Percentiles rank a stretch among this genome's conserved stretches.
Conservation (phyloP, 2,113 vertebrate species). For the Chionis minor region DNA sequence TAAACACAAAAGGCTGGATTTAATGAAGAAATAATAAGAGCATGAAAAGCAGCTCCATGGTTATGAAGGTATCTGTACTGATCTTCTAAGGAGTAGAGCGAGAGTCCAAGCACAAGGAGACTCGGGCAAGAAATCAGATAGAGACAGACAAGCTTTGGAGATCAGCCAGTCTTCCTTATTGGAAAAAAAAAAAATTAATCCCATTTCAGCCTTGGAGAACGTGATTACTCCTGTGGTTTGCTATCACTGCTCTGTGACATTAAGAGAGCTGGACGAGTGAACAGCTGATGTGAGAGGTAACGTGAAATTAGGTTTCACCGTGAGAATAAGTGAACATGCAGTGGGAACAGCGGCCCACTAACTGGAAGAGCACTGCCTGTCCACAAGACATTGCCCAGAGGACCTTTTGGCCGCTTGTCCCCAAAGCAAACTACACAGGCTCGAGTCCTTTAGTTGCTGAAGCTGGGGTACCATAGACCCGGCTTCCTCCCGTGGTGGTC, state of each 20-base stretch:
- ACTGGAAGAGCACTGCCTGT: not conserved
- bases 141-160: not conserved
- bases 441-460: not conserved
- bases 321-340: not conserved
- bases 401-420: not conserved
- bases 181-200: not conserved
- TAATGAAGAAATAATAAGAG: not conserved
- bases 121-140: not conserved
- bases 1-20: not conserved
- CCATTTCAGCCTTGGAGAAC: not conserved
- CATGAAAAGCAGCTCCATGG: not conserved
- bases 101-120: not conserved
- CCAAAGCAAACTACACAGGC: not conserved
- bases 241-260: not conserved
- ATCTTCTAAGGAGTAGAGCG: not conserved
- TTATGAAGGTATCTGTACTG: not conserved
- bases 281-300: not conserved
- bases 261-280: not conserved
- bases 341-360: not conserved
- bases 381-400: not conserved
- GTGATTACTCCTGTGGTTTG: not conserved
- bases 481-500: not conserved
- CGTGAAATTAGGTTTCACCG: not conserved
- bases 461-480: not conserved
- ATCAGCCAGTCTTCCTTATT: not conserved